Evolutionary conservation across 2,888 invertebrate genomes (phyloP).

Genomic region (Pyrocoelia pectoralis): DNA sequence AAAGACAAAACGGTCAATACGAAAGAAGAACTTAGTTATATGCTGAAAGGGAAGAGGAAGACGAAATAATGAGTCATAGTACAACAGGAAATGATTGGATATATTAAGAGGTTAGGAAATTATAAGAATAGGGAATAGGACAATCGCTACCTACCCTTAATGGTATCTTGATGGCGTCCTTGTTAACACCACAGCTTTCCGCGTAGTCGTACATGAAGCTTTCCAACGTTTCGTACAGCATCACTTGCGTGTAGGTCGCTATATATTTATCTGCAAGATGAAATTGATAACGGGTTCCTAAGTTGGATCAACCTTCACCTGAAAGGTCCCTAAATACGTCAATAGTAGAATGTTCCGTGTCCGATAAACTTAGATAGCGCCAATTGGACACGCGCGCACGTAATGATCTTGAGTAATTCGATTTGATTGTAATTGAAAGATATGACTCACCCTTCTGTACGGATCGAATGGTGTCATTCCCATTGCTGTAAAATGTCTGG

Average conservation of each 20-base stretch:
- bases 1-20: too few relatives aligned
- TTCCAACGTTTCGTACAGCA: neutral
- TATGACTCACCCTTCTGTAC: conserved; percentile 78
- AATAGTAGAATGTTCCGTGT: conserved; percentile 71
- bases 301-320: conserved; percentile 66
- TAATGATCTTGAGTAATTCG: conserved; percentile 78
- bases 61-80: too few relatives aligned
- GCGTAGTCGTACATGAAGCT: neutral
- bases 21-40: too few relatives aligned
- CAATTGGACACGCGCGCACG: conserved; percentile 62
- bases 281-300: neutral
- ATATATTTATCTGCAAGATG: neutral
- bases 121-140: too few relatives aligned
- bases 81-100: too few relatives aligned
- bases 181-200: neutral
- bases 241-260: neutral
- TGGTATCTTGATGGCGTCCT: neutral
- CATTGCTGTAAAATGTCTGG: conserved; percentile 58
- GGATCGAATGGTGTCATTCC: conserved; percentile 67
- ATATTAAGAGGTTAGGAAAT: too few relatives aligned
- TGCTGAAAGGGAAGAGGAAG: too few relatives aligned
- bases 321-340: conserved; percentile 82
- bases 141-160: neutral
- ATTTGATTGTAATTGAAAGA: conserved; percentile 76
- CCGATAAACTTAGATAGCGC: conserved; percentile 64